These are phyloP conservation scores for Cyrtodaria siliqua DNA, from an alignment of 2,888 invertebrate genomes.

Conservation along the genomic window DNA sequence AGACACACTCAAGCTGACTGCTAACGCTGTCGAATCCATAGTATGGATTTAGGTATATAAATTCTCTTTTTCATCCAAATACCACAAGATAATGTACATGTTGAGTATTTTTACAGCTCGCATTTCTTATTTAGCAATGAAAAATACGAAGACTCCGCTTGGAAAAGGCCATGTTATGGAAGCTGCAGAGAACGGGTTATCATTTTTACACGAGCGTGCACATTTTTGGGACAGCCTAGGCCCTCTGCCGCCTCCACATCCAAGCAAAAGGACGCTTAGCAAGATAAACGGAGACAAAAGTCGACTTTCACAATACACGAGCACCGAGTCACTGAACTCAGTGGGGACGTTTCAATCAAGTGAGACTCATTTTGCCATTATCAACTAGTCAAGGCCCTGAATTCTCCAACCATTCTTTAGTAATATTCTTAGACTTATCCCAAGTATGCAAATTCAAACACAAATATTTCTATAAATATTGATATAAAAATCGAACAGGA, in stretches of 20 bases:
- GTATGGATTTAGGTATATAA: too few relatives aligned
- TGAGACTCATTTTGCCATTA: too few relatives aligned
- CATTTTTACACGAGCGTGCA: constrained; percentile 93
- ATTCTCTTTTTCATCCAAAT: too few relatives aligned
- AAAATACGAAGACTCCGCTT: constrained; percentile 43
- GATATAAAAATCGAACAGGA: too few relatives aligned
- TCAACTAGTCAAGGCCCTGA: background rate
- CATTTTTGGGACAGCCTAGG: constrained; percentile 93
- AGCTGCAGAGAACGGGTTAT: constrained; percentile 92
- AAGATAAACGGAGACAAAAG: constrained; percentile 39
- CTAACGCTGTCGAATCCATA: too few relatives aligned
- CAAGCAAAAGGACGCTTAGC: constrained; percentile 29
- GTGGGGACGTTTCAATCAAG: constrained; percentile 52
- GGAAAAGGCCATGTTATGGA: constrained; percentile 43
- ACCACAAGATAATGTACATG: too few relatives aligned
- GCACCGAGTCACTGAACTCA: constrained; percentile 64
- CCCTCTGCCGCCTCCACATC: constrained; percentile 75
- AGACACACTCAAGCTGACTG: too few relatives aligned
- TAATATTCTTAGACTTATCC: too few relatives aligned
- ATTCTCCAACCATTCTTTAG: too few relatives aligned
- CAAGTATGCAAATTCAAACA: too few relatives aligned
- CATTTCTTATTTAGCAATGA: constrained; percentile 38
- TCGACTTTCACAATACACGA: constrained; percentile 57
- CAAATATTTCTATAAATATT: too few relatives aligned
- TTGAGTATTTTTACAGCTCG: too few relatives aligned